Percentiles rank a stretch among this genome's conserved stretches.
Conservation (phyloP, 2,113 vertebrate genomes). For the Strigops habroptila region DNA sequence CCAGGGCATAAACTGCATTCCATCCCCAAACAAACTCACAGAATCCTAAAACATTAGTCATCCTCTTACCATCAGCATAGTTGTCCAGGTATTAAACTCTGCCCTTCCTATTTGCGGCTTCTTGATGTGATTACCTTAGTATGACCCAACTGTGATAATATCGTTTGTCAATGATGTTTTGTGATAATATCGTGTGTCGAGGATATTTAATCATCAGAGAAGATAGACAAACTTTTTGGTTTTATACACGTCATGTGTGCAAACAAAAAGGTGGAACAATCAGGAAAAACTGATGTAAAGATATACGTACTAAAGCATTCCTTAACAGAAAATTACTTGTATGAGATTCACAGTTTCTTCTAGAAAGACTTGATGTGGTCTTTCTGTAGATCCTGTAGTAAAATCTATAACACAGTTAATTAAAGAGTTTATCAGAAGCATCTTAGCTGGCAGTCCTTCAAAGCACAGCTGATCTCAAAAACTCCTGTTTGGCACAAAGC, state of each 20-base stretch:
- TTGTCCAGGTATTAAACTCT: background rate
- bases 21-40: background rate
- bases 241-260: background rate
- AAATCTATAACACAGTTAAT: background rate
- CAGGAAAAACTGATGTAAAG: background rate
- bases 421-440: slow-evolving; percentile 6
- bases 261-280: background rate
- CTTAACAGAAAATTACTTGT: background rate
- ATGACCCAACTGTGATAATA: background rate
- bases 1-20: background rate
- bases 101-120: background rate
- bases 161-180: background rate
- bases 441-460: slow-evolving; percentile 38
- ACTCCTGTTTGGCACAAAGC: slow-evolving; percentile 79
- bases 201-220: background rate
- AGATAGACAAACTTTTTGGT: background rate
- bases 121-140: background rate
- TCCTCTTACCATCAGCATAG: background rate
- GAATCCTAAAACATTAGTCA: background rate
- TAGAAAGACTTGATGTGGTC: background rate
- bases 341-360: background rate
- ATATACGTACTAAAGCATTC: background rate
- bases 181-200: background rate
- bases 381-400: background rate
- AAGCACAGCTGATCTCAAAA: slow-evolving; percentile 62